Evolutionary conservation across 2,797 vertebrate species (phyloP).

Genomic region (Pogoniulus pusillus): DNA sequence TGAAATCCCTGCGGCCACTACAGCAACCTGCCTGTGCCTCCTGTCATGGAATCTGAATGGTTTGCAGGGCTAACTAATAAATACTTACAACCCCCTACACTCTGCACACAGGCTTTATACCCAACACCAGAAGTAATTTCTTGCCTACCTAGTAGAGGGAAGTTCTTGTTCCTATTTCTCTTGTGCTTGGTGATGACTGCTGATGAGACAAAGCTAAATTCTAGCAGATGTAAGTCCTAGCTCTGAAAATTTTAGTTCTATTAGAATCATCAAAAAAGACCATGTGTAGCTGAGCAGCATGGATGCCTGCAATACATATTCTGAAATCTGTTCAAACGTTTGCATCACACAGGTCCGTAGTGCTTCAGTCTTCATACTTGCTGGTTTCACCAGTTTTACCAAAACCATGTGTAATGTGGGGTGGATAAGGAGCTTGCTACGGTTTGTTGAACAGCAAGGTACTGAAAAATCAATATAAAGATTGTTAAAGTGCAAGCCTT

Average conservation of each 20-base stretch:
- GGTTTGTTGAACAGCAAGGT: neutral
- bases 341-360: rapidly evolving
- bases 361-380: rapidly evolving
- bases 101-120: neutral
- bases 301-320: rapidly evolving
- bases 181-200: neutral
- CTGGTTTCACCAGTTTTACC: neutral
- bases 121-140: neutral
- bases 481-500: neutral
- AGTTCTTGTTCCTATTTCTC: neutral
- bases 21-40: neutral
- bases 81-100: neutral
- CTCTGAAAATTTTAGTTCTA: neutral
- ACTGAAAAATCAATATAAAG: neutral
- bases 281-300: rapidly evolving
- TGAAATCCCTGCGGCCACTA: neutral
- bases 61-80: neutral
- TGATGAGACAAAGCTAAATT: neutral
- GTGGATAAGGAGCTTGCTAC: neutral
- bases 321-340: neutral
- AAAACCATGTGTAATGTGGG: rapidly evolving
- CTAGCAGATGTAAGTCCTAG: neutral
- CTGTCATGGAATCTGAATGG: neutral
- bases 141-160: neutral
- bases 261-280: neutral